Evolutionary conservation across 2,113 vertebrate species (phyloP).

Genomic region (Raja brachyura): DNA sequence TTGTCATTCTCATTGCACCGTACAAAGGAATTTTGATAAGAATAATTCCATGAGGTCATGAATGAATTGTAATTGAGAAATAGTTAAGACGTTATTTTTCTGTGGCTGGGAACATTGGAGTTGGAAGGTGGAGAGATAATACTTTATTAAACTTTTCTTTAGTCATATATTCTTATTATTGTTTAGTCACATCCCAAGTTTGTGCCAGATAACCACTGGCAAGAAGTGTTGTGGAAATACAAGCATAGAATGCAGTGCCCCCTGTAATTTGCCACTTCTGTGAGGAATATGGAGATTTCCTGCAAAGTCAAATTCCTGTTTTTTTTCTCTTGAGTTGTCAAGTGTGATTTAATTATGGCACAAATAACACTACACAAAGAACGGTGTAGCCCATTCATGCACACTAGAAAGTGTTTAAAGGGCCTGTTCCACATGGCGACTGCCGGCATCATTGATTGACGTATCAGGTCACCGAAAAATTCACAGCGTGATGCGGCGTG

Average conservation of each 20-base stretch:
- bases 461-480: too few species aligned
- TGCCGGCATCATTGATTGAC: too few species aligned
- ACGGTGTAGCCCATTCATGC: background rate
- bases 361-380: background rate
- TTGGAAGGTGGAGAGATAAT: too few species aligned
- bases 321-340: conserved; percentile 15
- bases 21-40: background rate
- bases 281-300: conserved; percentile 36
- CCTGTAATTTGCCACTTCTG: background rate
- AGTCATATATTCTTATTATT: background rate
- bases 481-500: too few species aligned
- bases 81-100: background rate
- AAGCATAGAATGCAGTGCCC: background rate
- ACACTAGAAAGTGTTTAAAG: background rate
- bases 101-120: background rate
- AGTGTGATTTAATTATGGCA: conserved; percentile 12
- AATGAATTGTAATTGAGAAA: background rate
- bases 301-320: conserved; percentile 22
- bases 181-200: background rate
- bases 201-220: background rate
- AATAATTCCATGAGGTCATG: background rate
- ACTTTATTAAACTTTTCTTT: background rate
- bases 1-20: background rate
- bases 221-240: background rate
- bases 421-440: too few species aligned